Base-by-base conservation (phyloP, 1,140 invertebrate genomes). In the Panagrolaimus sp. region DNA sequence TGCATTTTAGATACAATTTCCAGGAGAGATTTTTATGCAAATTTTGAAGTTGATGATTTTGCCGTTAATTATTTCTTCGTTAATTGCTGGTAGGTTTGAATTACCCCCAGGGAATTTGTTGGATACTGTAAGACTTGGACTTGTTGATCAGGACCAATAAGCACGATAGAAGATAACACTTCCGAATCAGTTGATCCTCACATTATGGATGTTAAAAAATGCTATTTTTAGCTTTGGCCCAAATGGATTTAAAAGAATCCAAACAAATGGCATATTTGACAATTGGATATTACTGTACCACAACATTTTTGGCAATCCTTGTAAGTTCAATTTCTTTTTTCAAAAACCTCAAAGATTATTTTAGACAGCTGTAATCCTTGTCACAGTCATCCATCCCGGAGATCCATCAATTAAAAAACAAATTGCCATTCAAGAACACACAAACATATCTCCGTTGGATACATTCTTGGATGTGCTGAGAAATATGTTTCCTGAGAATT, bases 231-330 rank as follows among this genome's bases (percentile, higher is more conserved):
- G 76, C 78, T 45, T 67, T 80, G 14, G 72, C 78, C 7, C 80
- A 83, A 68, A 58, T 80, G 44, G 78, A 80, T 69, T 80, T 80
- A 14, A 81, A 80, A 65, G 69, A 80, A 65, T 79, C 76, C 6
- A 87, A 88, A 52, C 87, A 85, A 80, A 90, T 93, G 83, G 86
- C 86, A 17, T 84, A 88, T 46, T 87, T 91, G 66, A 91, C 92
- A 2, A 89, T 94, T 58, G 86, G 89, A 24, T 96, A 94, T 84
- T 96, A 96, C 84, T 88, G 92, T 80, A 88, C 89, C 14, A 96
- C 93, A 7, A 96, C 93, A 0, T 83, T 93, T 4, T 88, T 89
- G 73, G 92, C 92, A 1, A 91, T 93, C 32, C 88, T 91, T 73
- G 86, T 93, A 74, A 91, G 74, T 58, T 38, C 9, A 28, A 24